Conservation (phyloP, 2,888 invertebrate species). For the Piscicola geometra region DNA sequence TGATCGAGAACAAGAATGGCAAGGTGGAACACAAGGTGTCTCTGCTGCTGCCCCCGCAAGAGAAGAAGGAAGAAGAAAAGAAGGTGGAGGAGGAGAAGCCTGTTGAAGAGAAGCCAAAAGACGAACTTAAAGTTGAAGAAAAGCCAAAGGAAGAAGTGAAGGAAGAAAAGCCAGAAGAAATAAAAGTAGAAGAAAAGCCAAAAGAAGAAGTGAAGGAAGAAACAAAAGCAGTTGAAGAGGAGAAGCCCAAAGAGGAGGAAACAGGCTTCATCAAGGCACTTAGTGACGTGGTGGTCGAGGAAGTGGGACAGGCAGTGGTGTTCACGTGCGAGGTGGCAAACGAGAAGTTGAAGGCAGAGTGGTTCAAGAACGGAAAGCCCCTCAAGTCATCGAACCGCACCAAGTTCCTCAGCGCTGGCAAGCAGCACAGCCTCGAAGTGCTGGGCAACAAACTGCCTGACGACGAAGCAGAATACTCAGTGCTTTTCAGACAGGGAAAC, state of each 20-base stretch:
- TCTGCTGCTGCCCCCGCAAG: slow-evolving; percentile 48
- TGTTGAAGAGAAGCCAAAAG: slow-evolving; percentile 65
- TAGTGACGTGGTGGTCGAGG: slow-evolving; percentile 49
- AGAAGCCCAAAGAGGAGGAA: slow-evolving; percentile 36
- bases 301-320: slow-evolving; percentile 70
- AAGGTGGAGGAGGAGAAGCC: slow-evolving; percentile 51
- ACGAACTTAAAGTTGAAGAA: slow-evolving; percentile 46
- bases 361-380: slow-evolving; percentile 71
- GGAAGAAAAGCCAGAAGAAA: slow-evolving; percentile 42
- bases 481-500: too few relatives aligned
- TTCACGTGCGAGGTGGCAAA: slow-evolving; percentile 87
- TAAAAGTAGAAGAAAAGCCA: slow-evolving; percentile 26
- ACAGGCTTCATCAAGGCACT: slow-evolving; percentile 49
- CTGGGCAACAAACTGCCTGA: too few relatives aligned
- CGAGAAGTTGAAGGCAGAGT: slow-evolving; percentile 80
- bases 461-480: too few relatives aligned
- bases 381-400: too few relatives aligned
- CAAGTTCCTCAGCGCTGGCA: too few relatives aligned
- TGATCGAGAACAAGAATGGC: slow-evolving; percentile 45
- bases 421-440: too few relatives aligned
- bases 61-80: slow-evolving; percentile 32
- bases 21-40: slow-evolving; percentile 42
- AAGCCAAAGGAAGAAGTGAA: slow-evolving; percentile 43
- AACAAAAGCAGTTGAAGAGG: slow-evolving; percentile 23
- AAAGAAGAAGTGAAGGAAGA: not conserved